Evolutionary conservation across 2,797 vertebrate species (phyloP), one percentile per base, ranked within the genome.

Genomic region (Alosa sapidissima): DNA sequence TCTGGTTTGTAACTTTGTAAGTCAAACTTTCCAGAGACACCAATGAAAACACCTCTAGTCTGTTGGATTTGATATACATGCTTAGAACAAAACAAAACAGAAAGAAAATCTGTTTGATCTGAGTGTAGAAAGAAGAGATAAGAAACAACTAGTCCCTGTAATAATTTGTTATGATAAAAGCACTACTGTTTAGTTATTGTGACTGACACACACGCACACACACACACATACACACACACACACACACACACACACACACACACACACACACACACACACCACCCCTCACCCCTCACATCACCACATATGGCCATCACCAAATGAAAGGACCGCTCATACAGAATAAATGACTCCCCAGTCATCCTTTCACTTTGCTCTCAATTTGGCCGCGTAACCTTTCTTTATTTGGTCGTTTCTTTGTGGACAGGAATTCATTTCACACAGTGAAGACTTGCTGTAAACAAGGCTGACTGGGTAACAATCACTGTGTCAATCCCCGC

Each of bases 401-500:
- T 90, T 83, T 86, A 82, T 87, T 85, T 86, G 41, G 33, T 45
- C 60, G 86, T 81, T 92, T 92, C 88, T 89, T 91, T 90, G 87
- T 84, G 51, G 90, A 92, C 83, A 84, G 84, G 82, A 89, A 92
- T 89, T 91, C 90, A 92, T 91, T 90, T 88, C 86, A 88, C 88
- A 87, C 90, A 89, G 88, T 90, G 82, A 88, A 92, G 89, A 88
- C 89, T 85, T 16, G 91, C 91, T 90, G 91, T 90, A 92, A 91
- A 92, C 89, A 88, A 92, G 90, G 90, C 86, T 88, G 91, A 91
- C 72, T 85, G 86, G 89, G 90, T 88, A 93, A 95, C 95, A 94
- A 95, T 94, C 92, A 93, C 93, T 90, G 92, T 91, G 93, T 91
- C 93, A 93, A 85, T 94, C 93, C 85, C 2, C 88, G 92, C 92